Percentiles rank a stretch among this genome's conserved stretches.
Conservation (phyloP, 2,797 vertebrate genomes). For the Propithecus perrieri region DNA sequence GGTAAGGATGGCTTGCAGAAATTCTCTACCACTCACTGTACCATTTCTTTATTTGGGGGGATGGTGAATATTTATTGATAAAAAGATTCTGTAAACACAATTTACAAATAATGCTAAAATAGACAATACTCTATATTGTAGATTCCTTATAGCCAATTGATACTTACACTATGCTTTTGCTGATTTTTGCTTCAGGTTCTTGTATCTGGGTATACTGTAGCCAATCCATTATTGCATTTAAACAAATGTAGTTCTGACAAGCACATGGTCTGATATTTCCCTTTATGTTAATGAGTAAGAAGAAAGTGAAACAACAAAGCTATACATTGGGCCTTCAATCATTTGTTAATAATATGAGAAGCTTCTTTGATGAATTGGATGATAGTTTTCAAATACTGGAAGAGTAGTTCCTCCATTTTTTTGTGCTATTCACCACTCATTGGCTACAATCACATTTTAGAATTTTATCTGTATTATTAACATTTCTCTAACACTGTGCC, state of each 20-base stretch:
- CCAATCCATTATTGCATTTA: not conserved
- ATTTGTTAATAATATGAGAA: not conserved
- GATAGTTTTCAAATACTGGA: not conserved
- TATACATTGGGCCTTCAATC: not conserved
- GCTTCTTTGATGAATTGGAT: not conserved
- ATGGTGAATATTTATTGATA: not conserved
- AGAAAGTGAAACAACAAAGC: not conserved
- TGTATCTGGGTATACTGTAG: not conserved
- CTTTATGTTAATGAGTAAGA: not conserved
- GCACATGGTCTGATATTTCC: not conserved
- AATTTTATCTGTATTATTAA: not conserved
- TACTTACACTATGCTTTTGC: not conserved
- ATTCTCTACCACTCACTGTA: not conserved
- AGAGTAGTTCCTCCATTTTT: not conserved
- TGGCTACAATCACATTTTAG: not conserved
- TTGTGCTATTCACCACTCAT: not conserved
- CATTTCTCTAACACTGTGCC: not conserved
- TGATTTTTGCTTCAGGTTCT: not conserved
- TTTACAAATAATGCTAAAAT: not conserved
- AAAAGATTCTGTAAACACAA: not conserved
- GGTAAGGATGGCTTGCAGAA: not conserved
- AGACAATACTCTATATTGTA: not conserved
- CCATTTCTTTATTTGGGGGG: not conserved
- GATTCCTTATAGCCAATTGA: not conserved
- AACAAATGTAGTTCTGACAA: not conserved